These are phyloP conservation scores for Phrynocephalus forsythii DNA, from an alignment of 2,797 vertebrate species.

Conservation along the genomic window DNA sequence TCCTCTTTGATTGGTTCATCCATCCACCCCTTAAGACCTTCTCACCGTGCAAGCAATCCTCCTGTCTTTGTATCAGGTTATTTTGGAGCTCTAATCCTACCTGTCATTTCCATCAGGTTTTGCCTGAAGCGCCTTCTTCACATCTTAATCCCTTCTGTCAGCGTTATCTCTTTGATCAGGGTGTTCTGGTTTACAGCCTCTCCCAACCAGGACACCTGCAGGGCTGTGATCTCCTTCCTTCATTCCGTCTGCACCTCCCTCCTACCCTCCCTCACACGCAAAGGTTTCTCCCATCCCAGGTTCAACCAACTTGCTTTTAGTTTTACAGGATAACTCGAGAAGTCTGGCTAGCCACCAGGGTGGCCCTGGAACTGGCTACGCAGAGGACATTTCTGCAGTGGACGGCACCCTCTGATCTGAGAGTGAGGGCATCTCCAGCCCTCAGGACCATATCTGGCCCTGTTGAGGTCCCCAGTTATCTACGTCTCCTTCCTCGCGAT, in stretches of 20 bases:
- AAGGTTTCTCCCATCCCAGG: not conserved
- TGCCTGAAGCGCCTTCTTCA: constrained; percentile 31
- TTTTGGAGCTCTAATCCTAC: constrained; percentile 32
- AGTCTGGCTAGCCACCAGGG: not conserved
- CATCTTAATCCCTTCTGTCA: constrained; percentile 39
- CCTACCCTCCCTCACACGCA: no score
- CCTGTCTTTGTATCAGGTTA: constrained; percentile 33
- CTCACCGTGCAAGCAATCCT: constrained; percentile 9
- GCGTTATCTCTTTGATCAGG: constrained; percentile 34
- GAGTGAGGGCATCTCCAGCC: not conserved
- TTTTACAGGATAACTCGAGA: not conserved
- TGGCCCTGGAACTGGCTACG: not conserved
- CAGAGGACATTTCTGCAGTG: not conserved
- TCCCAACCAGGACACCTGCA: constrained; percentile 35
- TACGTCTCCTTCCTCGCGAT: no score
- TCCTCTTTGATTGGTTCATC: constrained; percentile 12
- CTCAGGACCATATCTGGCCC: no score
- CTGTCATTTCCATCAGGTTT: constrained; percentile 41
- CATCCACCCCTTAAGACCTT: not conserved
- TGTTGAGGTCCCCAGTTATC: no score
- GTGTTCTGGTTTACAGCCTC: constrained; percentile 18
- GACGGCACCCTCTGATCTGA: not conserved
- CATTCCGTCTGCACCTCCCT: not conserved
- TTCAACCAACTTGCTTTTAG: not conserved
- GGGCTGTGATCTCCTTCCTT: not conserved